Conservation (phyloP, 64 coral and sea anemone genomes). For the Porites australiensis region DNA sequence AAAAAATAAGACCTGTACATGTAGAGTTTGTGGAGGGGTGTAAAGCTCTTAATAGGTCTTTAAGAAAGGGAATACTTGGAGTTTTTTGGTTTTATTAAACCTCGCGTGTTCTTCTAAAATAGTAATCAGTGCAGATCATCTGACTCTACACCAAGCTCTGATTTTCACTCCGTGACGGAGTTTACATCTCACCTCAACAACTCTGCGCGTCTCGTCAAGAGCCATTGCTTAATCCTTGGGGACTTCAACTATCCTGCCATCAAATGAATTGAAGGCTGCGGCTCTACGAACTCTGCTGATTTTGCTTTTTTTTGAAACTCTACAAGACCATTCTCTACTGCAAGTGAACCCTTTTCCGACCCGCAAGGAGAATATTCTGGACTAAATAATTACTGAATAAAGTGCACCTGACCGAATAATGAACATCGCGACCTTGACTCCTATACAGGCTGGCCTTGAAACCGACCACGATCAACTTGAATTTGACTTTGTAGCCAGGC, state of each 20-base stretch:
- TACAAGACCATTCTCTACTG: neutral
- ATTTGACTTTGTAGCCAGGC: neutral
- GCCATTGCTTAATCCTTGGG: neutral
- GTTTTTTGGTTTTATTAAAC: neutral
- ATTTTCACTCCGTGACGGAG: neutral
- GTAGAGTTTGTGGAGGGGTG: no score
- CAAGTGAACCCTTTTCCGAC: conserved; percentile 22
- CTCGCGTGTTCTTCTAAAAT: neutral
- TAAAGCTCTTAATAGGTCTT: no score
- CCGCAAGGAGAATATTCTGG: neutral
- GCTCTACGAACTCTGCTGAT: conserved; percentile 20
- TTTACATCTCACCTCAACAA: neutral
- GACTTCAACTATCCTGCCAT: conserved; percentile 38
- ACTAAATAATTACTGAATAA: neutral
- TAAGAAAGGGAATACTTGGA: no score
- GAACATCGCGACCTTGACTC: neutral
- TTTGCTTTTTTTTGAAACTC: conserved; percentile 13
- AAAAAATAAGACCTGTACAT: no score
- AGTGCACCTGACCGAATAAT: neutral
- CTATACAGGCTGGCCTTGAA: conserved; percentile 10
- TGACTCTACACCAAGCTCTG: conserved; percentile 34
- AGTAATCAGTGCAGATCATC: neutral
- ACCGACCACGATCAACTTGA: conserved; percentile 14
- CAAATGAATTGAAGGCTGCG: conserved; percentile 12
- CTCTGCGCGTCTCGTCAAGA: neutral